phyloP scores from a whole-genome alignment of 1,140 invertebrate genomes.

The Trichoplusia ni region DNA sequence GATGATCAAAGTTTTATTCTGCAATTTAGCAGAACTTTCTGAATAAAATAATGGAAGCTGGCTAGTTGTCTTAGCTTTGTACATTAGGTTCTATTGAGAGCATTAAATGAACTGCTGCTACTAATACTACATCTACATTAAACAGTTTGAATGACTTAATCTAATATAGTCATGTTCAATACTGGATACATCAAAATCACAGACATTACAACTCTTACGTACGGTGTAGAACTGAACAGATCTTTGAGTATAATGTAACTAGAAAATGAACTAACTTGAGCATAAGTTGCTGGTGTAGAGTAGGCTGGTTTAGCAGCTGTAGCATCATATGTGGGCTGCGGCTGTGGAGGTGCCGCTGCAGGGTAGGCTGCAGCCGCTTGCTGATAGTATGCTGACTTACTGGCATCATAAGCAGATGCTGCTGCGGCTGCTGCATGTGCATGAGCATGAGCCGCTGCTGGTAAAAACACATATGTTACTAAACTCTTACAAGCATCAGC shows the following conservation, averaged over 20 bases:
- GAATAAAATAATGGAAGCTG: no score
- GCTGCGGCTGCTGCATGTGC: constrained; percentile 80
- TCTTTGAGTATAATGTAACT: neutral
- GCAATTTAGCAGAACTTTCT: no score
- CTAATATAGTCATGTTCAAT: no score
- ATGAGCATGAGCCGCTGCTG: constrained; percentile 82
- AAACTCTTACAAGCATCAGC: constrained; percentile 6
- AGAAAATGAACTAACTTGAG: constrained; percentile 69
- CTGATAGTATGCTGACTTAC: constrained; percentile 86
- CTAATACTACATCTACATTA: no score
- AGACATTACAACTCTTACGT: neutral
- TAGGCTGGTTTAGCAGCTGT: constrained; percentile 86
- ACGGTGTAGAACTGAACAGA: no score
- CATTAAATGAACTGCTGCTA: no score
- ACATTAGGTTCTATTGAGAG: no score
- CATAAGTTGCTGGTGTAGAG: constrained; percentile 84
- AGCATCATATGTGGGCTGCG: constrained; percentile 80
- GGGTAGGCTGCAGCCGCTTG: constrained; percentile 88
- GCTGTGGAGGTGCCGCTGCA: constrained; percentile 84
- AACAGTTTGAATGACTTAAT: neutral
- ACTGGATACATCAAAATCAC: neutral
- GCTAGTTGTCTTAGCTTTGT: no score
- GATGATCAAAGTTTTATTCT: no score
- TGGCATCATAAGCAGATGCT: constrained; percentile 78
- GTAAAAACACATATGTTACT: constrained; percentile 19